Conservation (phyloP, 2,113 vertebrate species). For the Loxodonta africana region DNA sequence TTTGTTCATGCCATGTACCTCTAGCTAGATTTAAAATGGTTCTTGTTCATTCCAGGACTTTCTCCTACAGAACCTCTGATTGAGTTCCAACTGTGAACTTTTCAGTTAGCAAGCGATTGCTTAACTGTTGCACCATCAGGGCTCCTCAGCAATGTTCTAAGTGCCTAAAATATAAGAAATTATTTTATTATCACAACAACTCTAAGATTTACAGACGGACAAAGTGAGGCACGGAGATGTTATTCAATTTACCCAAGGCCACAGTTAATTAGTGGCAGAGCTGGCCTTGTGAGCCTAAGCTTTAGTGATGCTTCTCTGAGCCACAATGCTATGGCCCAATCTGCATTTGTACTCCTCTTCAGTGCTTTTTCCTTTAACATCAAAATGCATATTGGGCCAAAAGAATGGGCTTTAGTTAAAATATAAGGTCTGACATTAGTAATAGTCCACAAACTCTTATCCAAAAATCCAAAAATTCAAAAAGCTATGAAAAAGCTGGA, state of each 20-base stretch:
- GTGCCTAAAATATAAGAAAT: not conserved
- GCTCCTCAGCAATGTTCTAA: not conserved
- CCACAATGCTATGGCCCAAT: accelerated
- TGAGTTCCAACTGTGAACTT: too few species aligned
- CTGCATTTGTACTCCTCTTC: not conserved
- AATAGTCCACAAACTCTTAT: not conserved
- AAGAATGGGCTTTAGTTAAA: not conserved
- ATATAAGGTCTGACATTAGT: not conserved
- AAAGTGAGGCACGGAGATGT: not conserved
- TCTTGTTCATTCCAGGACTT: too few species aligned
- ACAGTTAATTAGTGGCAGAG: not conserved
- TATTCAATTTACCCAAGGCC: not conserved
- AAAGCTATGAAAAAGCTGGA: not conserved
- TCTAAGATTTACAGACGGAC: not conserved
- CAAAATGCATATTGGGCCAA: not conserved
- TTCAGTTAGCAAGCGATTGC: too few species aligned
- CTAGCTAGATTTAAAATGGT: too few species aligned
- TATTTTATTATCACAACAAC: not conserved
- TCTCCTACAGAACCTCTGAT: too few species aligned
- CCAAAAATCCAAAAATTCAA: not conserved
- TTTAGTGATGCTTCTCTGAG: not conserved
- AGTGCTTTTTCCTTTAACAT: not conserved
- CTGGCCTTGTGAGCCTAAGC: not conserved
- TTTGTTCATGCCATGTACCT: too few species aligned
- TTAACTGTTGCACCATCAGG: too few species aligned